Percentiles rank a stretch among this genome's conserved stretches.
These are phyloP conservation scores for Ophraella communa DNA, from an alignment of 2,888 invertebrate genomes.

Conservation along the genomic window DNA sequence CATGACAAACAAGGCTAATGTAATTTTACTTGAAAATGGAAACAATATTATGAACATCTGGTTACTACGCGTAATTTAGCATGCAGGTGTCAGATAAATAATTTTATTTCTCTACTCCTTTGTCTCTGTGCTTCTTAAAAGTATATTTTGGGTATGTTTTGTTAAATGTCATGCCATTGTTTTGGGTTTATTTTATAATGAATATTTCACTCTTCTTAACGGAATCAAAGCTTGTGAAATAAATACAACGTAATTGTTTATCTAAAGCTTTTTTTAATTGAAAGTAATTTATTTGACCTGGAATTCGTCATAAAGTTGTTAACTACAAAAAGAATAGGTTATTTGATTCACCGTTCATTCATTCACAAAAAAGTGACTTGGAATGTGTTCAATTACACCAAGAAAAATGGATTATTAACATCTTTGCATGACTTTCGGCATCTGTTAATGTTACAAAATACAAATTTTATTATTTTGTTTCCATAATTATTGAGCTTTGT, in stretches of 20 bases:
- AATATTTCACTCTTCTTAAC: too few relatives aligned
- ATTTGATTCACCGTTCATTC: not conserved
- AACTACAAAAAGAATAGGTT: not conserved
- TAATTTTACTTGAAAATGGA: not conserved
- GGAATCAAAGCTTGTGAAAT: too few relatives aligned
- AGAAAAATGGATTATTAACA: not conserved
- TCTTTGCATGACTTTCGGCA: not conserved
- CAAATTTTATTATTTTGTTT: too few relatives aligned
- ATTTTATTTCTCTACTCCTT: too few relatives aligned
- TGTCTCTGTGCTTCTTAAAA: too few relatives aligned
- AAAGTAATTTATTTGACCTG: not conserved
- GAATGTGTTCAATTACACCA: not conserved
- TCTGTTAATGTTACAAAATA: too few relatives aligned
- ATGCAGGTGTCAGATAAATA: not conserved
- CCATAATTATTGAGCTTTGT: too few relatives aligned
- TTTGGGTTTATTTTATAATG: too few relatives aligned
- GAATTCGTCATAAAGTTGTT: not conserved
- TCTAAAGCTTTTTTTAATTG: not conserved
- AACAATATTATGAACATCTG: not conserved
- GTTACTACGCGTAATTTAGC: not conserved
- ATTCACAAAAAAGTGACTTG: not conserved
- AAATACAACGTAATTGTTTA: too few relatives aligned
- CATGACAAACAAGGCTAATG: not conserved
- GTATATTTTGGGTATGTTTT: too few relatives aligned
- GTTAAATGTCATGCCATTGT: too few relatives aligned